A percentile compares a stretch with the other conserved stretches of the same genome.
These are phyloP conservation scores for Trypoxylon attenuatum DNA, from an alignment of 2,888 invertebrate genomes.

Conservation along the genomic window DNA sequence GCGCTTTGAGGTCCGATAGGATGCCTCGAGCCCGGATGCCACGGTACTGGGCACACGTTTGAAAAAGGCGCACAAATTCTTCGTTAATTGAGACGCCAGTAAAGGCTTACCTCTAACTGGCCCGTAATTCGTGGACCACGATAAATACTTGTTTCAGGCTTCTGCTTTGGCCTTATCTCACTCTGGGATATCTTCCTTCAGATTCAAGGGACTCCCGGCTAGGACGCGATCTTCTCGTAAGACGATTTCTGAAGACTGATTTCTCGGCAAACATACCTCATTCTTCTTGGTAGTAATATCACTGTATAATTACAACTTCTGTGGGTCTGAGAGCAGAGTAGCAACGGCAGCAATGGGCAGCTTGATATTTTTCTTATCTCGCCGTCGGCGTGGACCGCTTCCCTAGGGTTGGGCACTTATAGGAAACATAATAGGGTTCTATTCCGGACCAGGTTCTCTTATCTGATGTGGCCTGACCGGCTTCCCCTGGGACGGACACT, in stretches of 20 bases:
- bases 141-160: conserved; percentile 35
- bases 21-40: background rate
- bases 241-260: background rate
- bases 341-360: conserved; percentile 15
- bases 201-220: conserved; percentile 26
- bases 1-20: background rate
- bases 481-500: conserved; percentile 47
- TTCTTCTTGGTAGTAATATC: conserved; percentile 47
- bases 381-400: conserved; percentile 1
- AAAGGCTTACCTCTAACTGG: conserved; percentile 13
- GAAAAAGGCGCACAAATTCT: conserved; percentile 29
- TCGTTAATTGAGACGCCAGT: conserved; percentile 48
- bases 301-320: conserved; percentile 52
- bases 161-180: conserved; percentile 18
- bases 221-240: conserved; percentile 17
- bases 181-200: conserved; percentile 25
- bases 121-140: conserved; percentile 13
- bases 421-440: conserved; percentile 53
- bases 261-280: conserved; percentile 9
- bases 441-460: conserved; percentile 45
- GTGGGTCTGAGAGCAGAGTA: too few species aligned
- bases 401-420: conserved; percentile 33
- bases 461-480: conserved; percentile 53
- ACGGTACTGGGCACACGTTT: background rate
- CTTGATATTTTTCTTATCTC: conserved; percentile 47